A percentile compares a stretch with the other conserved stretches of the same genome.
These are phyloP conservation scores for Syngnathus typhle DNA, from an alignment of 2,113 vertebrate genomes.

Conservation along the genomic window DNA sequence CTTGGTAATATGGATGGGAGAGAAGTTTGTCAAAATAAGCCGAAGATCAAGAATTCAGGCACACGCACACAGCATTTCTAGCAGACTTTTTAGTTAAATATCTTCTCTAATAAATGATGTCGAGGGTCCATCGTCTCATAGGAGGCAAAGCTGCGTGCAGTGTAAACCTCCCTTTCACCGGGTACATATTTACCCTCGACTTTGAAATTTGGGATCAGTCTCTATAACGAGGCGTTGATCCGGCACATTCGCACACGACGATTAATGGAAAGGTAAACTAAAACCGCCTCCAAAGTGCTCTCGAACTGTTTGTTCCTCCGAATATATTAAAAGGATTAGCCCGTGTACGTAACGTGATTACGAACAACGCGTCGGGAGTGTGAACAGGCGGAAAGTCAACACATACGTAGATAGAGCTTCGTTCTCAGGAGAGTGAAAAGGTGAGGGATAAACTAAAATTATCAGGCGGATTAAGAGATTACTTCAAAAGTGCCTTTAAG, in stretches of 20 bases:
- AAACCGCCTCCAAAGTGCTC: constrained; percentile 1
- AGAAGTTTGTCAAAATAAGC: neutral
- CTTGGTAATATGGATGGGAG: neutral
- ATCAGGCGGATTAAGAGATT: constrained; percentile 11
- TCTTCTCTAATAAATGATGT: neutral
- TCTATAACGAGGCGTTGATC: constrained; percentile 5
- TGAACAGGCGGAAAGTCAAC: constrained; percentile 3
- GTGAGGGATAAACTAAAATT: neutral
- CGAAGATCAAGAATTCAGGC: too few relatives aligned
- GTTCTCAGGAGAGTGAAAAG: neutral
- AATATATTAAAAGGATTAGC: constrained; percentile 12
- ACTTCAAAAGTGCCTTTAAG: neutral
- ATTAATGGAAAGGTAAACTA: neutral
- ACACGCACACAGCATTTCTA: neutral
- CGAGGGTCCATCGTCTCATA: neutral
- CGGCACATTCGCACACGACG: neutral
- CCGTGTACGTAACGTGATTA: constrained; percentile 9
- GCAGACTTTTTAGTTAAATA: neutral
- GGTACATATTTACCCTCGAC: constrained; percentile 7
- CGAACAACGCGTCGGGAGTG: neutral
- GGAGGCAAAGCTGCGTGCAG: neutral
- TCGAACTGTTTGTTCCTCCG: constrained; percentile 4
- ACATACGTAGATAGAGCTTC: neutral
- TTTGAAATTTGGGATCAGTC: neutral
- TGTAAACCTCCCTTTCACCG: neutral